phyloP scores from a whole-genome alignment of 1,140 invertebrate genomes.

The Apolygus lucorum region DNA sequence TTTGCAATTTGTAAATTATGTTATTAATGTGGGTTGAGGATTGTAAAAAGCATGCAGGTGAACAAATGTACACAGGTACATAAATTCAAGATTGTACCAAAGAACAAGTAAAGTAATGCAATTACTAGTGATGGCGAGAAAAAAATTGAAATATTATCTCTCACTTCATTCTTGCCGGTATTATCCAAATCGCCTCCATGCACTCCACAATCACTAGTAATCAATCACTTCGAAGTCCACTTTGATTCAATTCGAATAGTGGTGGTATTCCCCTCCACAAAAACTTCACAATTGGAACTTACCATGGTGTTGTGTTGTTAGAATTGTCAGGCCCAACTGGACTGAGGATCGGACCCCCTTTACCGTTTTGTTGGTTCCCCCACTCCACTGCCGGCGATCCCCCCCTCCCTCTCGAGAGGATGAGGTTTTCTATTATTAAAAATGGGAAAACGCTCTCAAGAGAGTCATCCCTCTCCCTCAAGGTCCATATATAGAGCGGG shows the following conservation, averaged over 20 bases:
- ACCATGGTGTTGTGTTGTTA: slow-evolving; percentile 23
- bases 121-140: background rate
- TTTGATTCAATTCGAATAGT: no score
- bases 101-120: no score
- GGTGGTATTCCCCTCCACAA: no score
- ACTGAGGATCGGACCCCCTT: background rate
- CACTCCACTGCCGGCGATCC: background rate
- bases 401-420: background rate
- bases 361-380: slow-evolving; percentile 19
- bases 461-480: slow-evolving; percentile 1
- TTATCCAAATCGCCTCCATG: background rate
- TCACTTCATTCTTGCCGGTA: background rate
- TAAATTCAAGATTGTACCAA: no score
- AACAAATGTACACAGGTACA: no score
- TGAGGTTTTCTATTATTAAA: slow-evolving; percentile 2
- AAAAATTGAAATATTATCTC: background rate
- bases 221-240: no score
- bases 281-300: no score
- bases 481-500: slow-evolving; percentile 21
- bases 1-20: no score
- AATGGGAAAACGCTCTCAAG: background rate
- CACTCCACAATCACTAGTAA: background rate
- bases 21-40: no score
- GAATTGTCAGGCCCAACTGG: slow-evolving; percentile 8
- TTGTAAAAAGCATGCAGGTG: no score